phyloP scores from a whole-genome alignment of 2,888 invertebrate genomes.

The Stegana nigrithorax region DNA sequence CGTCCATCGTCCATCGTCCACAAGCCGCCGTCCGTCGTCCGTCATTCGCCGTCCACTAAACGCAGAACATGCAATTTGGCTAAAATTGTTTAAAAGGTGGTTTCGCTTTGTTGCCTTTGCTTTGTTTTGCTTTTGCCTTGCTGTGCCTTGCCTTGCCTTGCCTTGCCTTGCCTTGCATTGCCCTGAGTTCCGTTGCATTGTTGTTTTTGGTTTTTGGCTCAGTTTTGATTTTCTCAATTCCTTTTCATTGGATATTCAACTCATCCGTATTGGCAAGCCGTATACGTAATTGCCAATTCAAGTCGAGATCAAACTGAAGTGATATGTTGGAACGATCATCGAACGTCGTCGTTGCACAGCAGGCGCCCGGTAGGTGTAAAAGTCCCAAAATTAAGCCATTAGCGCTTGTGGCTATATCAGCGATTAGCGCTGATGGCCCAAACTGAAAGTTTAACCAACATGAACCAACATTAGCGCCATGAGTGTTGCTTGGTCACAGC shows the following conservation, averaged over 20 bases:
- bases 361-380: slow-evolving; percentile 36
- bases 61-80: slow-evolving; percentile 62
- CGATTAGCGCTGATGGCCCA: too few relatives aligned
- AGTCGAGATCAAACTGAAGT: slow-evolving; percentile 6
- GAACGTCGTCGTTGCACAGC: background rate
- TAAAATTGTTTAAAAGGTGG: slow-evolving; percentile 58
- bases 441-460: too few relatives aligned
- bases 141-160: too few relatives aligned
- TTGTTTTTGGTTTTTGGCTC: background rate
- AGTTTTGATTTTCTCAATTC: too few relatives aligned
- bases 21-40: slow-evolving; percentile 11
- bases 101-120: slow-evolving; percentile 34
- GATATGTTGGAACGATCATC: slow-evolving; percentile 10
- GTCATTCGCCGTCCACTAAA: background rate
- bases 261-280: slow-evolving; percentile 13
- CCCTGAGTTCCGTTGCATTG: background rate
- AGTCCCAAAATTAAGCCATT: slow-evolving; percentile 62
- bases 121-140: slow-evolving; percentile 4
- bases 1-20: slow-evolving; percentile 18
- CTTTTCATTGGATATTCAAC: too few relatives aligned
- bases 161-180: too few relatives aligned
- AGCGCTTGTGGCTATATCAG: too few relatives aligned
- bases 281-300: background rate
- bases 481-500: too few relatives aligned
- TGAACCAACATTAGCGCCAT: too few relatives aligned